Conservation (phyloP, 2,888 invertebrate genomes). For the Lithophane socia region DNA sequence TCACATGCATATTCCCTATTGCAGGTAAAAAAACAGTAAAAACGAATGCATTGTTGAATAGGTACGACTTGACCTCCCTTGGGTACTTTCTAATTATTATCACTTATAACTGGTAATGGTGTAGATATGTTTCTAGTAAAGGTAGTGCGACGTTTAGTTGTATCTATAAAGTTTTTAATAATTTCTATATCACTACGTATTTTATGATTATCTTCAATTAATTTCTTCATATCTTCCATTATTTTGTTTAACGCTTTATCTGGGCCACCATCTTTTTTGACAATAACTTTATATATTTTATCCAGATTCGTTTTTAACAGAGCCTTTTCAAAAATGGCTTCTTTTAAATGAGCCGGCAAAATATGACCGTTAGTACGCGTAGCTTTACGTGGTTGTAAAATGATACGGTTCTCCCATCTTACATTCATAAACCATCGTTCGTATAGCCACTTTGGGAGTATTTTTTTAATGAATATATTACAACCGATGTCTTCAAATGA, state of each 20-base stretch:
- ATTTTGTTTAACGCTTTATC: not conserved
- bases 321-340: conserved; percentile 83
- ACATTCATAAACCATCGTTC: conserved; percentile 20
- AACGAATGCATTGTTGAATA: too few relatives aligned
- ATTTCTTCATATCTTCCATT: not conserved
- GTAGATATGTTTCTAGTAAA: too few relatives aligned
- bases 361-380: conserved; percentile 64
- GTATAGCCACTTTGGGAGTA: conserved; percentile 50
- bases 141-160: too few relatives aligned
- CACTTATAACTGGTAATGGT: too few relatives aligned
- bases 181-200: conserved; percentile 41
- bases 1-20: too few relatives aligned
- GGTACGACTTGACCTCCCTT: too few relatives aligned
- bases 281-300: conserved; percentile 61
- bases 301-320: conserved; percentile 56
- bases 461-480: conserved; percentile 46
- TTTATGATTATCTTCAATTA: not conserved
- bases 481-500: conserved; percentile 63
- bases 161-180: conserved; percentile 29
- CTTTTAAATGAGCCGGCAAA: conserved; percentile 77
- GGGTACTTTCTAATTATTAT: too few relatives aligned
- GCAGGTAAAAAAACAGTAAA: too few relatives aligned
- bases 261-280: not conserved
- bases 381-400: conserved; percentile 51
- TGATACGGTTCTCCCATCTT: conserved; percentile 32